Percentiles rank a stretch among this genome's conserved stretches.
phyloP scores from a whole-genome alignment of 1,140 invertebrate species.

The Lithobius niger region DNA sequence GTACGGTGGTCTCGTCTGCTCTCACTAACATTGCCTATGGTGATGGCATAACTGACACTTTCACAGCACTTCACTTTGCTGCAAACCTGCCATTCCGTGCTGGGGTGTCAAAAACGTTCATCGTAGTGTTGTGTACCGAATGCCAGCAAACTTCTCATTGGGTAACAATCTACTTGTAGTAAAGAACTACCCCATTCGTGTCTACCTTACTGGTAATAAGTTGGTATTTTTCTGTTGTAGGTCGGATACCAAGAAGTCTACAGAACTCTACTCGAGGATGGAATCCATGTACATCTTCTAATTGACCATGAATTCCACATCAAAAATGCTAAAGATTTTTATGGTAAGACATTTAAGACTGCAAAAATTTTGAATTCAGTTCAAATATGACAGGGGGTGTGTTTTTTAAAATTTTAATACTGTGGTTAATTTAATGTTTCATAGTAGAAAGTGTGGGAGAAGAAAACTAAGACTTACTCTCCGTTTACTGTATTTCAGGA shows the following conservation, averaged over 20 bases:
- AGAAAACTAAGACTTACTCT: background rate
- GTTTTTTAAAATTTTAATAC: constrained; percentile 8
- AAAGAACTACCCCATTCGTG: no score
- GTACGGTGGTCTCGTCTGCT: constrained; percentile 1
- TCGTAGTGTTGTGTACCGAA: constrained; percentile 62
- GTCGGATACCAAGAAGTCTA: constrained; percentile 61
- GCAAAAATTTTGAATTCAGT: constrained; percentile 1
- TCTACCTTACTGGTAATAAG: no score
- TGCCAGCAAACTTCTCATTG: no score
- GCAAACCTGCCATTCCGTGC: constrained; percentile 61
- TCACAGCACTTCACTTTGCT: constrained; percentile 58
- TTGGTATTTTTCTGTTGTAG: no score
- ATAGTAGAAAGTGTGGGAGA: background rate
- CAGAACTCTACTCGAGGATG: constrained; percentile 60
- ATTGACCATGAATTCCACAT: constrained; percentile 56
- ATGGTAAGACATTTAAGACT: constrained; percentile 37
- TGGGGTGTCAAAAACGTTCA: constrained; percentile 66
- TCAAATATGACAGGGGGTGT: constrained; percentile 4
- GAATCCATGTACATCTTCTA: constrained; percentile 64
- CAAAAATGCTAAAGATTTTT: constrained; percentile 45
- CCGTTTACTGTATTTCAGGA: constrained; percentile 32
- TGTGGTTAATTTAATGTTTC: constrained; percentile 10
- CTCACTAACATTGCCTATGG: constrained; percentile 22
- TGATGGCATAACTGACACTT: constrained; percentile 50
- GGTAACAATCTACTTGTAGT: no score